Evolutionary conservation across 2,113 vertebrate species (phyloP), one percentile per base, ranked within the genome.

Genomic region (Cyphomyrus plagiostoma): DNA sequence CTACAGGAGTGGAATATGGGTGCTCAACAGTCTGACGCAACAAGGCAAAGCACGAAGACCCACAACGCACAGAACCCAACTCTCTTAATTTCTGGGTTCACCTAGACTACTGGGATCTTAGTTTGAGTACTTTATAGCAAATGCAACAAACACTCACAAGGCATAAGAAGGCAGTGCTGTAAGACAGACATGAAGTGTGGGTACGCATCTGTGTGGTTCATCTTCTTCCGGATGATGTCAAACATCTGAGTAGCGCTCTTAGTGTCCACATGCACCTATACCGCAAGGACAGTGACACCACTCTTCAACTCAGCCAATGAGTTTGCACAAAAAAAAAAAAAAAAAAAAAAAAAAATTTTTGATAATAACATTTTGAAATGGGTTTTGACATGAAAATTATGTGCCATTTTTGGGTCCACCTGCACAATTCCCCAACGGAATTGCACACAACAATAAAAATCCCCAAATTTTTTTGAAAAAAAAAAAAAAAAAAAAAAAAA

Each of bases 141-240:
- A 82, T 15, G 70, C 80, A 89, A 42, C 39, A n/a, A 8, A 13
- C 35, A 96, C 98, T 97, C 92, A 99, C 98, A 98, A 95, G 98
- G 98, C 98, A 99, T 99, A 88, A 99, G 97, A 93, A 99, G 98
- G 94, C 98, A 99, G 95, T 99, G 98, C 93, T 99, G 98, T 92
- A 99, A 95, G 92, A 99, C 97, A 91, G 98, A 99, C 96, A 99
- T 98, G 96, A 99, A 98, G 96, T 99, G 98, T 86, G 98, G 98
- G 92, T 98, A 98, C 0, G 98, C 98, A 91, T 99, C 98, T 1
- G 97, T 98, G 93, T 99, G 98, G 62, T 97, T 99, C 95, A 99
- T 95, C 93, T 98, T 97, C 95, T 99, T 99, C 92, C 97, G 97
- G 19, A 98, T 97, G 90, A 99, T 96, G 87, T 99, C 99, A 5